Evolutionary conservation across 92 coral and sea anemone genomes (phyloP).

Genomic region (Porites rus): DNA sequence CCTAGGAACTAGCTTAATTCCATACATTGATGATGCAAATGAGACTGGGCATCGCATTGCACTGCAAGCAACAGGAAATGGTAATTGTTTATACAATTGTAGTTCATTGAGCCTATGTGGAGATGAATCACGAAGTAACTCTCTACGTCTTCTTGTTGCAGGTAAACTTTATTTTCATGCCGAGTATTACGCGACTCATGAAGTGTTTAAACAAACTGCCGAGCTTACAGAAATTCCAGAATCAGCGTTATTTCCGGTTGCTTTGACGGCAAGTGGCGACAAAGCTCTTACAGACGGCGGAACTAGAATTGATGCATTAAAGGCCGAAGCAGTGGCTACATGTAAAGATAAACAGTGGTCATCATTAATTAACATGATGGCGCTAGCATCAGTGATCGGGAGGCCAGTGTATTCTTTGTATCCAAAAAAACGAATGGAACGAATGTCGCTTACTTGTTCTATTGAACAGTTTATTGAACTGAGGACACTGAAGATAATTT

Average conservation of each 20-base stretch:
- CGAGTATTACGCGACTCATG: conserved; percentile 37
- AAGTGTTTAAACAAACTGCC: conserved; percentile 24
- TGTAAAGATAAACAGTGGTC: conserved; percentile 33
- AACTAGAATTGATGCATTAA: conserved; percentile 44
- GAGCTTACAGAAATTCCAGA: conserved; percentile 34
- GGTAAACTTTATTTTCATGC: conserved; percentile 44
- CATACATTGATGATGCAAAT: background rate
- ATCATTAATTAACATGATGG: conserved; percentile 46
- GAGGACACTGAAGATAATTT: conserved; percentile 8
- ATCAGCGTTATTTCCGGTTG: conserved; percentile 43
- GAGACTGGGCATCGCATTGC: background rate
- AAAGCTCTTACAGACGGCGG: conserved; percentile 21
- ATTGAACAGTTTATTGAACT: conserved; percentile 3
- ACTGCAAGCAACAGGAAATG: background rate
- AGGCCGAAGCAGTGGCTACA: conserved; percentile 52
- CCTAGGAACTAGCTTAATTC: background rate
- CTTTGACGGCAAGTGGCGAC: conserved; percentile 50
- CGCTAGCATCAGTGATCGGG: conserved; percentile 42
- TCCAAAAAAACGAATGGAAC: too few species aligned
- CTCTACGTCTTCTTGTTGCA: conserved; percentile 42
- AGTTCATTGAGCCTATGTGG: conserved; percentile 40
- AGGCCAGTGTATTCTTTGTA: conserved; percentile 41
- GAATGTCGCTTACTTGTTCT: background rate
- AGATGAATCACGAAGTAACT: conserved; percentile 40
- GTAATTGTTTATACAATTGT: conserved; percentile 7